Evolutionary conservation across 2,888 invertebrate species (phyloP), one percentile per base, ranked within the genome.

Genomic region (Stenotaenia linearis): DNA sequence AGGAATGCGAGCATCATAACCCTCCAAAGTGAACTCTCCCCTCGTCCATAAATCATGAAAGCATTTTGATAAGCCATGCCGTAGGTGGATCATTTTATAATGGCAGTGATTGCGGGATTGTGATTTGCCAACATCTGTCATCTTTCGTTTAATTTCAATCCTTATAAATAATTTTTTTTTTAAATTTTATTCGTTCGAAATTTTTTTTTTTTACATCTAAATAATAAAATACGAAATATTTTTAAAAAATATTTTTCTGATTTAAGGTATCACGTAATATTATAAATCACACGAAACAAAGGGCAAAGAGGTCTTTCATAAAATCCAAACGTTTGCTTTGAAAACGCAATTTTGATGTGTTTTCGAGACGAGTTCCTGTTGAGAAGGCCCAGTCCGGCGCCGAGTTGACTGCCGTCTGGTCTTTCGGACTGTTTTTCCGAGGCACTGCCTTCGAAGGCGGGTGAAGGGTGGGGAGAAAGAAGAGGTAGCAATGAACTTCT

Each of bases 341-440:
- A 69, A 69, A 69, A 28, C n/a, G 69, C n/a, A 69, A 69, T 69
- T 69, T 69, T 69, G 69, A 69, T 69, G 69, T 69, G 69, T 69
- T 69, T 69, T 69, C 69, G 69, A 69, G 69, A 69, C 69, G 28
- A 69, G 69, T 69, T 69, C 69, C 69, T 69, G 69, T 69, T 69
- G 69, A 69, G 69, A 69, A 69, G 69, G 69, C 69, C 28, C 69
- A 69, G 69, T 69, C 69, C 23, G 69, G 69, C 69, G 69, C 69
- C 69, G 69, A 69, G 25, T 69, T 25, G 69, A 69, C 69, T 69
- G 69, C 69, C 69, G 69, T 12, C 69, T 69, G 69, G 25, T 69
- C 69, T 28, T 69, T 25, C 69, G 69, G 69, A 69, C 69, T 69
- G 69, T 69, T 69, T 56, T 69, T 69, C 69, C 69, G 56, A 21